These are phyloP conservation scores for Tenualosa ilisha DNA, from an alignment of 2,797 vertebrate genomes.

Conservation along the genomic window DNA sequence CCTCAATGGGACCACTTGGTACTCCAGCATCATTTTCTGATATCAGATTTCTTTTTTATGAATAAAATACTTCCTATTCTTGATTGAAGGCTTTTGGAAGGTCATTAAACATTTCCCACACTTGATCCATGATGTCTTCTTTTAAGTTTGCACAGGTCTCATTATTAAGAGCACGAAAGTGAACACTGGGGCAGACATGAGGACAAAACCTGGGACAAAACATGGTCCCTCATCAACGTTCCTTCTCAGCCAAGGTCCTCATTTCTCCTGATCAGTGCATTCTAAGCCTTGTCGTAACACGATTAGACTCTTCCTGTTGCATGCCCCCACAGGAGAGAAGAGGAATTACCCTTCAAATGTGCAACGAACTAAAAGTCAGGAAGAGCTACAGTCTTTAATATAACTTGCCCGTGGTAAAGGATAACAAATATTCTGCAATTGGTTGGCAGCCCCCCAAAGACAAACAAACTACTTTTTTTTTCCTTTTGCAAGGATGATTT, in stretches of 20 bases:
- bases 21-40: neutral
- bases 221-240: neutral
- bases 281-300: constrained; percentile 46
- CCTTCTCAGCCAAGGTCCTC: constrained; percentile 29
- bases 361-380: constrained; percentile 47
- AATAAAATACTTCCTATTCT: neutral
- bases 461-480: constrained; percentile 53
- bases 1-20: neutral
- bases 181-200: neutral
- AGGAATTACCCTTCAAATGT: constrained; percentile 31
- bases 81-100: neutral
- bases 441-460: constrained; percentile 50
- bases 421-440: constrained; percentile 29
- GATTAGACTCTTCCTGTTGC: constrained; percentile 52
- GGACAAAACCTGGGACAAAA: neutral
- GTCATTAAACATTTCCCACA: neutral
- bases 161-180: neutral
- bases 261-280: constrained; percentile 44
- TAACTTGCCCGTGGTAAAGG: neutral
- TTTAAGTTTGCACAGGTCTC: neutral
- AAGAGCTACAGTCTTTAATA: constrained; percentile 26
- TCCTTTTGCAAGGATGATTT: neutral
- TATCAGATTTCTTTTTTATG: neutral
- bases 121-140: neutral
- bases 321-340: constrained; percentile 2